Evolutionary conservation across 2,888 invertebrate species (phyloP), one percentile per base, ranked within the genome.

Genomic region (Drosophila macrospina): DNA sequence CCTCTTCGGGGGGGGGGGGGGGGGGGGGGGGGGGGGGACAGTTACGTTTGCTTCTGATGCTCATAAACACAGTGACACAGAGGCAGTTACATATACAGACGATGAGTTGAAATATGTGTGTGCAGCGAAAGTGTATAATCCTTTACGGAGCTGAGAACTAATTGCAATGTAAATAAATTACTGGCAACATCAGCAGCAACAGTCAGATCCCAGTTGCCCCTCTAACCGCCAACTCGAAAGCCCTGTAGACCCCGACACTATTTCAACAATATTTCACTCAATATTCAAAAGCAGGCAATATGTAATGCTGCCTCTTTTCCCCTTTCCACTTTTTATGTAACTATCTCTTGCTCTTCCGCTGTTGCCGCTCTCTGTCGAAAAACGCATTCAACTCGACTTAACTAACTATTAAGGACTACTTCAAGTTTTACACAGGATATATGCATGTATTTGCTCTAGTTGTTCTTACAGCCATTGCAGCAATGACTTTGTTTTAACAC

Each of bases 131-230:
- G 77, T 86, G 86, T 86, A 84, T 90, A 90, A 90, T 90, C 89
- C 83, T 86, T 90, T 80, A 83, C 84, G 83, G 85, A 88, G 88
- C 88, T 86, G 86, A 80, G 82, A 90, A 88, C 90, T 90, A 90
- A 90, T 90, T 90, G 90, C 90, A 88, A 86, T 89, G 88, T 84
- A 88, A 90, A 90, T 90, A 90, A 90, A 90, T 90, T 90, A 90
- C 89, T 74, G 74, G 75, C 79, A 80, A 85, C 86, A 76, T 81
- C 74, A 74, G 80, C 75, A 71, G 72, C 64, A 61, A 47, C 63
- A 73, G 66, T 65, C 66, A 42, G 15, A 0, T 13, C 24, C 34
- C 34, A 20, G 6, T 1, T 20, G 7, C 28, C 37, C 15, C 56
- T n/a, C 34, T 26, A 13, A 28, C 16, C 32, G 15, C 39, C 39